Conservation (phyloP, 30 jellyfish, hydroid and myxozoan genomes). For the Cassiopea xamachana region DNA sequence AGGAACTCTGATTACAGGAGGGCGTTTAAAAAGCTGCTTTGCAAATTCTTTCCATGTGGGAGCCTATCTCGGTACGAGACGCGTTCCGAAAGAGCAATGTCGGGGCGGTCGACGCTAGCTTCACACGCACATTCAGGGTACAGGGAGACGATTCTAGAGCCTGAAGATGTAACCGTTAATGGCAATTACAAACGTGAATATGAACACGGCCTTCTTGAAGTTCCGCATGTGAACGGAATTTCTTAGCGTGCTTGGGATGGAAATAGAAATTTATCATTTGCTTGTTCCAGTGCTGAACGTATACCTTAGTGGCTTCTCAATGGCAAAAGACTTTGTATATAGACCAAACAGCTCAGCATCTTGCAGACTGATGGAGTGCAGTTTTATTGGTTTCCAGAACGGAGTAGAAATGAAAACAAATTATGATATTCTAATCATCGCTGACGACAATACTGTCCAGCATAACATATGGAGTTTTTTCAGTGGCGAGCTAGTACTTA, state of each 20-base stretch:
- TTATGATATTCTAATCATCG: too few relatives aligned
- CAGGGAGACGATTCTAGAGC: conserved; percentile 39
- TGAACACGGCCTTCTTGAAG: conserved; percentile 10
- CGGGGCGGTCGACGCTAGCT: conserved; percentile 52
- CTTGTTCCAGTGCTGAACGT: too few relatives aligned
- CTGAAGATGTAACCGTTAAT: conserved; percentile 1
- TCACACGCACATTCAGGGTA: conserved; percentile 56
- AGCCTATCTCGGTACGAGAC: conserved; percentile 22
- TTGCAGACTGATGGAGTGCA: too few relatives aligned
- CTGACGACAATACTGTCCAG: too few relatives aligned
- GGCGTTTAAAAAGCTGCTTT: conserved; percentile 72
- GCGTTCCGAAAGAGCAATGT: conserved; percentile 54
- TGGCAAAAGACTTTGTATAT: too few relatives aligned
- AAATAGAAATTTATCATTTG: too few relatives aligned
- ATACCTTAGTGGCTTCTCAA: too few relatives aligned
- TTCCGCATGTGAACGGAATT: conserved; percentile 1
- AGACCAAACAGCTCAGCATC: too few relatives aligned
- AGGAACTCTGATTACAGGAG: conserved; percentile 78
- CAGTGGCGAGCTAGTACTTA: too few relatives aligned
- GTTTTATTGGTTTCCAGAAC: too few relatives aligned
- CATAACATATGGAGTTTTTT: too few relatives aligned
- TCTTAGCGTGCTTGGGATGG: background rate
- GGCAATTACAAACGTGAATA: conserved; percentile 18
- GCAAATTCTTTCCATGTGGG: conserved; percentile 46
- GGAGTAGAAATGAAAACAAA: too few relatives aligned